These are phyloP conservation scores for Zoanthus gigantus DNA, from an alignment of 92 coral and sea anemone species.

Conservation along the genomic window DNA sequence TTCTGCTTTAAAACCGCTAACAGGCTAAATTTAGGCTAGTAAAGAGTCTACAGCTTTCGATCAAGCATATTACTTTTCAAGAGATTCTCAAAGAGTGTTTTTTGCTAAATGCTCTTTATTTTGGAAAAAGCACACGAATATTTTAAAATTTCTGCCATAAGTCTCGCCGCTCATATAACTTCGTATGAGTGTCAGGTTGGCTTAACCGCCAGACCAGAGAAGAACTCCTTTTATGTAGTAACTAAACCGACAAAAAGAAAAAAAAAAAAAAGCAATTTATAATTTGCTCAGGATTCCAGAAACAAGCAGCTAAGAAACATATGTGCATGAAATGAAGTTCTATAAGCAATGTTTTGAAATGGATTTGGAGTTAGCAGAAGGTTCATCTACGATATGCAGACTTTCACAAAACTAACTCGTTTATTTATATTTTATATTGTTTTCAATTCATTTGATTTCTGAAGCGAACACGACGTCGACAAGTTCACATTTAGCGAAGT, in stretches of 20 bases:
- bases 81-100: not conserved
- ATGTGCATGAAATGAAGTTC: not conserved
- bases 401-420: not conserved
- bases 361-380: not conserved
- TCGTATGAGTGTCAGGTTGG: too few relatives aligned
- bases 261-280: not conserved
- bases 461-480: too few relatives aligned
- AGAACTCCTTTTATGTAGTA: not conserved
- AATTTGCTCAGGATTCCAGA: not conserved
- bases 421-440: too few relatives aligned
- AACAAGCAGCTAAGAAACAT: not conserved
- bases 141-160: too few relatives aligned
- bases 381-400: not conserved
- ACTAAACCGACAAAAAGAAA: not conserved
- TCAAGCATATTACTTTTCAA: not conserved
- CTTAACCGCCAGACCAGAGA: too few relatives aligned
- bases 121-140: not conserved
- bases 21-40: not conserved
- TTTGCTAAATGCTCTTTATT: too few relatives aligned
- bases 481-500: too few relatives aligned
- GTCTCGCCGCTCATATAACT: too few relatives aligned
- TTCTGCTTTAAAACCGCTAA: not conserved
- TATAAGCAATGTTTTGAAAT: not conserved
- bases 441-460: too few relatives aligned
- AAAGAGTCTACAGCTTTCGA: not conserved